These are phyloP conservation scores for Sterrhoptilus dennistouni DNA, from an alignment of 2,113 vertebrate genomes.

Conservation along the genomic window DNA sequence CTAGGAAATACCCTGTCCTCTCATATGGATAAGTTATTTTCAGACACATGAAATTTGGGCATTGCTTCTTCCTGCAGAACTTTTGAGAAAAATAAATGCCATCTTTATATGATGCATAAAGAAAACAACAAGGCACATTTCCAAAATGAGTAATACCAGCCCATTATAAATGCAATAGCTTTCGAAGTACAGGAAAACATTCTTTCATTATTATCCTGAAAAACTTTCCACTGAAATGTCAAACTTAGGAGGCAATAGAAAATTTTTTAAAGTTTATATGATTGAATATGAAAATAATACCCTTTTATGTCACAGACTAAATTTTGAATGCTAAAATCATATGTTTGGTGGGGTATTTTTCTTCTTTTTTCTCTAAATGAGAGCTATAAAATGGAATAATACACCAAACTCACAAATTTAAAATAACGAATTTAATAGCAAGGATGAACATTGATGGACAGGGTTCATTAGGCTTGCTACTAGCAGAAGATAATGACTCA, in stretches of 20 bases:
- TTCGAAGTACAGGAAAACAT: not conserved
- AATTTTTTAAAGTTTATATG: not conserved
- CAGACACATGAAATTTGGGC: rapidly evolving
- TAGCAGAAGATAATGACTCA: slow-evolving; percentile 44
- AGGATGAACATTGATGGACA: not conserved
- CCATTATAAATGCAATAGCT: not conserved
- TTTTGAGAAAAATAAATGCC: not conserved
- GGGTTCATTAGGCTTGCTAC: not conserved
- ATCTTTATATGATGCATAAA: not conserved
- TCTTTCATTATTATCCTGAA: not conserved
- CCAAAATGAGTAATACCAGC: not conserved
- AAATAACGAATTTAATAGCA: not conserved
- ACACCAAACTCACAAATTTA: not conserved
- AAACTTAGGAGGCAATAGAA: not conserved
- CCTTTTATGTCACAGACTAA: not conserved
- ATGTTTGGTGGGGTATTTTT: not conserved
- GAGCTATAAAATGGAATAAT: not conserved
- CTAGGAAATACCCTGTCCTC: not conserved
- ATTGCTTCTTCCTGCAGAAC: not conserved
- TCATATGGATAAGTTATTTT: not conserved
- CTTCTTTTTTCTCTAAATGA: not conserved
- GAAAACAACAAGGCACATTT: not conserved
- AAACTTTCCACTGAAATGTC: not conserved
- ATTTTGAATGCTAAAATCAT: not conserved
- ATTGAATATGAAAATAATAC: not conserved